These are phyloP conservation scores for Selenia dentaria DNA, from an alignment of 2,888 invertebrate genomes.

Conservation along the genomic window DNA sequence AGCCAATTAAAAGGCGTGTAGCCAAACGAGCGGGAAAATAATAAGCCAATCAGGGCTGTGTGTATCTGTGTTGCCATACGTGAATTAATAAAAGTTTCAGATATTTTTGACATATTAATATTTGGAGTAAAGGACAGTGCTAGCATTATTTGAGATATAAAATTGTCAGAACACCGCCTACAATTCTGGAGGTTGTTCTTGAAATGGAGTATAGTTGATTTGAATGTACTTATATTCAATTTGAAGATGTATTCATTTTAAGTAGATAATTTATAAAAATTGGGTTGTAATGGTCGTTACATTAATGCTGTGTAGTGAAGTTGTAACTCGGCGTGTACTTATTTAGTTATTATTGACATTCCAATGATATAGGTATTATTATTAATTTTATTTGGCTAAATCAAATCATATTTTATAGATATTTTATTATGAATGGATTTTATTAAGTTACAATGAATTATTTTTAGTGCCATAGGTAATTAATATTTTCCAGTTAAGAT, in stretches of 20 bases:
- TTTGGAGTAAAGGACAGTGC: conserved; percentile 5
- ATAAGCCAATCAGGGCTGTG: too few species aligned
- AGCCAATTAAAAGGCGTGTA: not conserved
- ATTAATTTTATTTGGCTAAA: conserved; percentile 20
- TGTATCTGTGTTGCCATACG: conserved; percentile 4
- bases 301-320: conserved; percentile 43
- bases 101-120: not conserved
- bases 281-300: conserved; percentile 46
- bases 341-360: conserved; percentile 46
- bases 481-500: conserved; percentile 37
- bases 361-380: conserved; percentile 44
- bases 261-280: conserved; percentile 28
- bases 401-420: conserved; percentile 34
- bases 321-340: conserved; percentile 35
- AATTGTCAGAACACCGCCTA: too few species aligned
- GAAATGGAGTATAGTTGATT: not conserved
- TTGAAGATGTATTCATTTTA: conserved; percentile 1
- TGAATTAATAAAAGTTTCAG: not conserved
- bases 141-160: conserved; percentile 10
- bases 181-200: conserved; percentile 7
- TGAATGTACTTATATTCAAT: not conserved
- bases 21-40: not conserved
- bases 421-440: conserved; percentile 39
- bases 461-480: conserved; percentile 69
- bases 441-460: conserved; percentile 35